Conservation (phyloP, 2,888 invertebrate species). For the Lasioglossum vierecki region DNA sequence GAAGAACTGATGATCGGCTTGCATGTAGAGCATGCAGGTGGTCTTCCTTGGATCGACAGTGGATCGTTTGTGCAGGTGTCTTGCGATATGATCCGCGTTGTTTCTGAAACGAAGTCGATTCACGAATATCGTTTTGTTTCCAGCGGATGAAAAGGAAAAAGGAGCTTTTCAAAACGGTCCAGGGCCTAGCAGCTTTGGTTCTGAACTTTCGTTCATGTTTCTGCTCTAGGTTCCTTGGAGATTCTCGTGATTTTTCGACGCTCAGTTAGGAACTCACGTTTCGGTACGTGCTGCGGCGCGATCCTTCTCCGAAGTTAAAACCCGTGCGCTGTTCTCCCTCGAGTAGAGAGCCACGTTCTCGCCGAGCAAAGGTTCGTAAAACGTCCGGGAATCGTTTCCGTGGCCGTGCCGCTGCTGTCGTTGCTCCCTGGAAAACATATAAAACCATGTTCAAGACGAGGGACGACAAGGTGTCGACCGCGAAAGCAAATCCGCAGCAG, state of each 20-base stretch:
- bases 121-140: slow-evolving; percentile 5
- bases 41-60: slow-evolving; percentile 94
- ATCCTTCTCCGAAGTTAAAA: slow-evolving; percentile 52
- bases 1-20: slow-evolving; percentile 98
- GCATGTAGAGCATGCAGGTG: slow-evolving; percentile 97
- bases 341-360: slow-evolving; percentile 80
- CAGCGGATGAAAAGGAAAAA: background rate
- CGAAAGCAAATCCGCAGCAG: background rate
- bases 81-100: slow-evolving; percentile 58
- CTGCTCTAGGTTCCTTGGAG: background rate
- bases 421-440: slow-evolving; percentile 35
- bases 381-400: slow-evolving; percentile 75
- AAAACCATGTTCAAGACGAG: background rate
- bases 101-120: slow-evolving; percentile 28
- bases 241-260: background rate
- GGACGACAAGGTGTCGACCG: background rate
- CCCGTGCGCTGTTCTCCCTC: slow-evolving; percentile 72
- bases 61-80: slow-evolving; percentile 85
- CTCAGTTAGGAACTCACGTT: slow-evolving; percentile 48
- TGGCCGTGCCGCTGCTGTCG: slow-evolving; percentile 23
- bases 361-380: slow-evolving; percentile 81
- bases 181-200: background rate
- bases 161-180: slow-evolving; percentile 4
- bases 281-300: slow-evolving; percentile 48
- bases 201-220: background rate